Conservation (phyloP, 1,140 invertebrate genomes). For the Cydia splendana region DNA sequence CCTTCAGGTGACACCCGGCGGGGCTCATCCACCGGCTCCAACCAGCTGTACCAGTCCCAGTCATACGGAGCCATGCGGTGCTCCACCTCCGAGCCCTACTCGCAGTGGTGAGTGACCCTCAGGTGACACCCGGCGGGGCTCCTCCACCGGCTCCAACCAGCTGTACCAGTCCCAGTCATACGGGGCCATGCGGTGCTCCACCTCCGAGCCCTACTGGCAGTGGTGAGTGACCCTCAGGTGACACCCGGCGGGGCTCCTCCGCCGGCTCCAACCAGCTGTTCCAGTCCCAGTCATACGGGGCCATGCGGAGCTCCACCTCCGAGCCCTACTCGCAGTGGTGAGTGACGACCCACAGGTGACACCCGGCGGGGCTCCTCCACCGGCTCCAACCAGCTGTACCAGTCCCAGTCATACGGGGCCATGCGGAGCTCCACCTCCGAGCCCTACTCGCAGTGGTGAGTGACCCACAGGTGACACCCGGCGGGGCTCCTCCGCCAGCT, state of each 20-base stretch:
- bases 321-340: too few relatives aligned
- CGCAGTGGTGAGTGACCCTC: conserved; percentile 58
- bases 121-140: conserved; percentile 59
- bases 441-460: conserved; percentile 68
- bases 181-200: conserved; percentile 72
- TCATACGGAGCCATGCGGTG: conserved; percentile 73
- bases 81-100: conserved; percentile 70
- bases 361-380: too few relatives aligned
- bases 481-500: conserved; percentile 61
- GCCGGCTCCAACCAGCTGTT: too few relatives aligned
- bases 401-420: conserved; percentile 69
- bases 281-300: too few relatives aligned
- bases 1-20: too few relatives aligned
- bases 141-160: conserved; percentile 56
- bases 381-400: conserved; percentile 51
- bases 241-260: too few relatives aligned
- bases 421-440: conserved; percentile 74
- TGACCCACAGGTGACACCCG: conserved; percentile 50
- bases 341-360: too few relatives aligned
- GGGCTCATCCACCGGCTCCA: too few relatives aligned
- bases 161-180: conserved; percentile 62
- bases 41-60: conserved; percentile 53
- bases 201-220: conserved; percentile 68
- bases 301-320: too few relatives aligned
- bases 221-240: conserved; percentile 56